Percentiles rank a stretch among this genome's conserved stretches.
phyloP scores from a whole-genome alignment of 2,113 vertebrate species.

The Corapipo altera region DNA sequence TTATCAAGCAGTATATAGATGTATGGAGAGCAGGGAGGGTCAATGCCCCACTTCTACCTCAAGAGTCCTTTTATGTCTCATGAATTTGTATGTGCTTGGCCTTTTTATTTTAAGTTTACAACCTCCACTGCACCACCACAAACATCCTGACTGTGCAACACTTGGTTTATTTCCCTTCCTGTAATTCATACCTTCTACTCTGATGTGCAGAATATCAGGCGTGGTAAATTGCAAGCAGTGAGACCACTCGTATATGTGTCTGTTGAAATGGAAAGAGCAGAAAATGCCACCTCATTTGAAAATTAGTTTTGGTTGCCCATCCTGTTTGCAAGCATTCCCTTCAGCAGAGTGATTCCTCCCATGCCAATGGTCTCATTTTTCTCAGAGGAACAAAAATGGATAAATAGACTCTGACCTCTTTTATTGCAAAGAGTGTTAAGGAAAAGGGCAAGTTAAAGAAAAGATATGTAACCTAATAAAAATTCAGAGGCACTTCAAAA shows the following conservation, averaged over 20 bases:
- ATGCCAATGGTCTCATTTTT: not conserved
- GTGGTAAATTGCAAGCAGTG: not conserved
- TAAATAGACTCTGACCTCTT: not conserved
- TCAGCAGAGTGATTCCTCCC: not conserved
- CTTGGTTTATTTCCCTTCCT: not conserved
- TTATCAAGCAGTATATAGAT: not conserved
- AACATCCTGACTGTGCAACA: not conserved
- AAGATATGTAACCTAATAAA: not conserved
- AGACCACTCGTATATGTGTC: not conserved
- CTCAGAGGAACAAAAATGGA: not conserved
- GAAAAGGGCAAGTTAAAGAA: not conserved
- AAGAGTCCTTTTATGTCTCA: constrained; percentile 6
- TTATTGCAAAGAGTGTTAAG: not conserved
- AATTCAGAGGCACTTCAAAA: not conserved
- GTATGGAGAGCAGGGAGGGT: not conserved
- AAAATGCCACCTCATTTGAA: not conserved
- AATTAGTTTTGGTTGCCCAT: not conserved
- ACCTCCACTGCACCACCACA: not conserved
- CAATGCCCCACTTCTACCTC: not conserved
- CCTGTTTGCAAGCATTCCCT: not conserved
- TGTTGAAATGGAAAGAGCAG: not conserved
- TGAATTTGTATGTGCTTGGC: not conserved
- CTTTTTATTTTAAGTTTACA: constrained; percentile 21
- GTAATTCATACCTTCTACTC: not conserved
- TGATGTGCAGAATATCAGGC: not conserved